Evolutionary conservation across 64 coral and sea anemone genomes (phyloP).

Genomic region (Acropora yongei): DNA sequence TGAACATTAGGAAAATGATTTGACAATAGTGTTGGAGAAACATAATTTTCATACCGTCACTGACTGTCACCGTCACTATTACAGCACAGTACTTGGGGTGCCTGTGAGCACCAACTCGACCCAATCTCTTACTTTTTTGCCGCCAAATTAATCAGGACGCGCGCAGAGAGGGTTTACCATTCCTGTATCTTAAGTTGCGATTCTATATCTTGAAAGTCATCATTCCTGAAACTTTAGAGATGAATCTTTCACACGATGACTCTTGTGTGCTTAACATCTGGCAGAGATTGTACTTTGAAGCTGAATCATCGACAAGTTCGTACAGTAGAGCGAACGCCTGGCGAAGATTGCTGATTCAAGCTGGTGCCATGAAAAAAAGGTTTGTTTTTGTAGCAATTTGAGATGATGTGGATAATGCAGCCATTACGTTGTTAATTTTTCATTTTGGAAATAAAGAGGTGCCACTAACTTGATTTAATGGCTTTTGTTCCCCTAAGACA

Average conservation of each 20-base stretch:
- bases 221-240: not conserved
- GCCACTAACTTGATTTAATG: too few relatives aligned
- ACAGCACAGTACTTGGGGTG: too few relatives aligned
- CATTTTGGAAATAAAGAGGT: too few relatives aligned
- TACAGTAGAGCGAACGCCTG: slow-evolving; percentile 38
- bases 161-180: too few relatives aligned
- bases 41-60: too few relatives aligned
- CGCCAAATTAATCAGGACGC: not conserved
- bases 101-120: too few relatives aligned
- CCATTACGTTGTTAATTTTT: too few relatives aligned
- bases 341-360: slow-evolving; percentile 67
- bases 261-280: slow-evolving; percentile 52
- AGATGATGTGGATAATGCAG: too few relatives aligned
- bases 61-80: too few relatives aligned
- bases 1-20: too few relatives aligned
- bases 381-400: not conserved
- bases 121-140: not conserved
- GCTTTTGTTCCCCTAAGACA: too few relatives aligned
- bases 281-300: slow-evolving; percentile 69
- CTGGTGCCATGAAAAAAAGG: slow-evolving; percentile 21
- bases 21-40: too few relatives aligned
- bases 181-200: not conserved
- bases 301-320: slow-evolving; percentile 16
- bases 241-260: slow-evolving; percentile 47
- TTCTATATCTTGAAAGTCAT: not conserved